phyloP scores from a whole-genome alignment of 2,888 invertebrate genomes.

The Gibbula magus region DNA sequence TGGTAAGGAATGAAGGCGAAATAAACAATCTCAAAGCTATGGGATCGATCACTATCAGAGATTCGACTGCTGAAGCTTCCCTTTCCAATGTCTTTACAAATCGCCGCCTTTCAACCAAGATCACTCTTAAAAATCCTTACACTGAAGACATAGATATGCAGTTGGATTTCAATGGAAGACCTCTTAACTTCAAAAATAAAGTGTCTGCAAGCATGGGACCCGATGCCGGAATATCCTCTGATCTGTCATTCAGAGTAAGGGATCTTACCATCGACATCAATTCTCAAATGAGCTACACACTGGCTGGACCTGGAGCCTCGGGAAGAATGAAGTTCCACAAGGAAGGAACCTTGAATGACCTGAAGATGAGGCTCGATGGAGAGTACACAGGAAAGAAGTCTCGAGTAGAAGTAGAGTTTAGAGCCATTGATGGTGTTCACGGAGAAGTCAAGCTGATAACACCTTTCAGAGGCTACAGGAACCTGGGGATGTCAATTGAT shows the following conservation, averaged over 20 bases:
- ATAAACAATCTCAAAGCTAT: not conserved
- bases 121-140: slow-evolving; percentile 40
- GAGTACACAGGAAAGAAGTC: not conserved
- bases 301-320: not conserved
- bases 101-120: not conserved
- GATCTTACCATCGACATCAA: not conserved
- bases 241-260: not conserved
- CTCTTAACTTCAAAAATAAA: not conserved
- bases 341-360: slow-evolving; percentile 4
- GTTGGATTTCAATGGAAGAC: slow-evolving; percentile 23
- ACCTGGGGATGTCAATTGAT: slow-evolving; percentile 33
- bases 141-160: slow-evolving; percentile 38
- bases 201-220: not conserved
- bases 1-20: not conserved
- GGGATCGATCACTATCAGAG: not conserved
- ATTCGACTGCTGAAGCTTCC: not conserved
- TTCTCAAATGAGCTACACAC: not conserved
- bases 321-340: slow-evolving; percentile 22
- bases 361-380: not conserved
- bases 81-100: not conserved
- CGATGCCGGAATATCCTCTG: not conserved
- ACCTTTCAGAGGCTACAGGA: slow-evolving; percentile 23
- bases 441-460: slow-evolving; percentile 30
- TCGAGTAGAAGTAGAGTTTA: not conserved
- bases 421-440: not conserved